Conservation (phyloP, 2,888 invertebrate genomes). For the Pilophorus perplexus region DNA sequence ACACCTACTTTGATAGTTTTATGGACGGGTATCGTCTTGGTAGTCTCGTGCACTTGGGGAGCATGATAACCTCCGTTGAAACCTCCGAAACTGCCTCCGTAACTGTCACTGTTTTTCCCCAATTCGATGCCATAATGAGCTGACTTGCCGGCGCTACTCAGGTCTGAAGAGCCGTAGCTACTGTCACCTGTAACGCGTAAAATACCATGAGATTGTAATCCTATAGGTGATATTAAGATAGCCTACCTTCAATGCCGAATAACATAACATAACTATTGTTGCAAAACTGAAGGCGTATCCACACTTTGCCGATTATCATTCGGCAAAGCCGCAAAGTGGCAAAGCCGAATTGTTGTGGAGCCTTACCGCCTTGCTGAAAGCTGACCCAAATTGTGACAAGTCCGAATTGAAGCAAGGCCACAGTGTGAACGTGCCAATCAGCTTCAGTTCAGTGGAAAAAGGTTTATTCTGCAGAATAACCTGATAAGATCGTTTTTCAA, state of each 20-base stretch:
- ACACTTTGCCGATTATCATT: too few relatives aligned
- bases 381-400: too few relatives aligned
- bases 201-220: neutral
- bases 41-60: conserved; percentile 42
- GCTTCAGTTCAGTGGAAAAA: too few relatives aligned
- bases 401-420: too few relatives aligned
- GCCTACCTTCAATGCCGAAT: neutral
- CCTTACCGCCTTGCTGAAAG: too few relatives aligned
- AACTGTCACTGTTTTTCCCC: conserved; percentile 1
- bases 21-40: conserved; percentile 43
- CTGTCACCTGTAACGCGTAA: neutral
- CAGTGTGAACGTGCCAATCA: too few relatives aligned
- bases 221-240: neutral
- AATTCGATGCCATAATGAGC: conserved; percentile 2
- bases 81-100: conserved; percentile 3
- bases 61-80: conserved; percentile 21
- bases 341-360: neutral
- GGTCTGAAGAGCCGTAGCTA: conserved; percentile 22
- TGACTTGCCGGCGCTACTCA: conserved; percentile 15
- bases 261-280: neutral
- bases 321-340: neutral
- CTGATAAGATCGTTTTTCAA: too few relatives aligned
- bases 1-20: conserved; percentile 38
- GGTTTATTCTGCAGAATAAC: too few relatives aligned
- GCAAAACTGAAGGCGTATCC: too few relatives aligned